Evolutionary conservation across 2,797 vertebrate species (phyloP), one percentile per base, ranked within the genome.

Genomic region (Lepus oiostolus): DNA sequence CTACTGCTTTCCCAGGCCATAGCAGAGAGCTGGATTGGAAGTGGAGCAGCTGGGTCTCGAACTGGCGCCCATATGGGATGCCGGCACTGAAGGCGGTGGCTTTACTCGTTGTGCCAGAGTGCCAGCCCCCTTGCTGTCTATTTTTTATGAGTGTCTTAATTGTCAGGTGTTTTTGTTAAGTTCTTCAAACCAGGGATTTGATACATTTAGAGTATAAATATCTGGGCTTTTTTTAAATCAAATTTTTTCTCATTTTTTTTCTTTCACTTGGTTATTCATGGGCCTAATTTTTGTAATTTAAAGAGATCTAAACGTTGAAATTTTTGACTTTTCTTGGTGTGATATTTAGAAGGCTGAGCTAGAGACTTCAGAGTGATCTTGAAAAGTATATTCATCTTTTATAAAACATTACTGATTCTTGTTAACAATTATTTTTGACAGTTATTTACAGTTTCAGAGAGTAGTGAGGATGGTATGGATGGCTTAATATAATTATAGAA

Each of bases 351-450:
- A 6, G n/a, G 4, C 84, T 70, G 32, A 92, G 50, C 24, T 62
- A n/a, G 84, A 68, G 70, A 19, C 22, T 75, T 87, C 21, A 81
- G 50, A n/a, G 13, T 68, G 50, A 86, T 85, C 50, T 68, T 72
- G 28, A 54, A 88, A 88, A 87, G 32, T 12, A 74, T 32, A 54
- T 65, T 94, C 47, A 67, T 92, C 79, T 30, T 86, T 75, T 38
- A n/a, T 76, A 77, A 79, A 94, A 54, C 3, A 5, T 80, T 63
- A 85, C 19, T 52, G 14, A 50, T 60, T 95, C 35, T 82, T 92
- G 50, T 47, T 88, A 93, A 90, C 92, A 81, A 87, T 80, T 90
- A 91, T 67, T 88, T 95, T 71, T 93, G 32, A 88, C 26, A 90
- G 63, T 50, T 88, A 68, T 95, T 82, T 94, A 68, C 1, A 10